Conservation (phyloP, 53 echinoderm and acorn worm species). For the Crossaster papposus region DNA sequence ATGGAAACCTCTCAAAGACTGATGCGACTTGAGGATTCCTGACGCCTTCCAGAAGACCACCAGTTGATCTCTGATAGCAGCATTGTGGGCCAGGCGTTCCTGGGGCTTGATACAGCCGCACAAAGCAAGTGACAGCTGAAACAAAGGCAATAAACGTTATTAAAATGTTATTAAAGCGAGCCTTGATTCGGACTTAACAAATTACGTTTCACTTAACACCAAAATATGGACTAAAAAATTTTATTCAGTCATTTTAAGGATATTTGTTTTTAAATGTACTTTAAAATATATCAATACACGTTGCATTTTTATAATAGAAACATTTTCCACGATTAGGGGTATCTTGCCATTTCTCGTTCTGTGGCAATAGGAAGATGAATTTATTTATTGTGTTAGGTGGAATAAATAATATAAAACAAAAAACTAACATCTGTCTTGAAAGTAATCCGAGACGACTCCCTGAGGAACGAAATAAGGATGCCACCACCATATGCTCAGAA, state of each 20-base stretch:
- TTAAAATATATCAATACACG: too few relatives aligned
- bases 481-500: neutral
- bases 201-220: too few relatives aligned
- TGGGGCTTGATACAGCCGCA: neutral
- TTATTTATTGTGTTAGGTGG: neutral
- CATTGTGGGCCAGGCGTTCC: constrained; percentile 6
- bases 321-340: too few relatives aligned
- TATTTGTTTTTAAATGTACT: too few relatives aligned
- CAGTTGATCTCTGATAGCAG: constrained; percentile 9
- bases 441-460: neutral
- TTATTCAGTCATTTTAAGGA: too few relatives aligned
- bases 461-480: neutral
- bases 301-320: too few relatives aligned
- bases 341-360: too few relatives aligned
- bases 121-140: neutral
- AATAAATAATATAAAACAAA: neutral
- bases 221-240: too few relatives aligned
- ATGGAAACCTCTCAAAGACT: constrained; percentile 35
- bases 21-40: neutral
- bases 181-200: too few relatives aligned
- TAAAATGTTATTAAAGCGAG: neutral
- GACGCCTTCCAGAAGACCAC: neutral
- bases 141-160: neutral
- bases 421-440: neutral
- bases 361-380: too few relatives aligned